Evolutionary conservation across 2,113 vertebrate genomes (phyloP), one percentile per base, ranked within the genome.

Genomic region (Crotalus viridis): DNA sequence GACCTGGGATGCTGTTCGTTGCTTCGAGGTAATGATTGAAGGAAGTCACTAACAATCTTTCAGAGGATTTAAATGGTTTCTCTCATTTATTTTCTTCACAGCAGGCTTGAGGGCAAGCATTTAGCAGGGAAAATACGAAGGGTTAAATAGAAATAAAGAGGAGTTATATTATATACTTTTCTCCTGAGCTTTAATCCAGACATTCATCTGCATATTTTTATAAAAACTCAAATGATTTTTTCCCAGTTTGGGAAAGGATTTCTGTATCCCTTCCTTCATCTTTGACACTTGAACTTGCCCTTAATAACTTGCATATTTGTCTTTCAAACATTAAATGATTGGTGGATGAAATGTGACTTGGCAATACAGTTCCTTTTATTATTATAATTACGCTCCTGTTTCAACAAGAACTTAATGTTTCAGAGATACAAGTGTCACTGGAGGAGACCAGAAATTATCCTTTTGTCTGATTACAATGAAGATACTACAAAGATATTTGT

Each of bases 241-340:
- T 33, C 15, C 69, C 96, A 96, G 97, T 93, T 95, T 93, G 93
- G 94, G 90, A 64, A 95, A 90, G 6, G 94, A 90, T 93, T 97
- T 95, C 96, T 96, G 89, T 96, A 95, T 94, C 92, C 92, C 92
- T 95, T 96, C 93, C 95, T 97, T 97, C 96, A 97, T 97, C 94
- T 92, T 93, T 96, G 97, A 97, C 92, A 96, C 94, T 95, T 97
- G 95, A 97, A 91, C 96, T 90, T 91, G 95, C 91, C 94, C 96
- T 95, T 98, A 97, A 96, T 97, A 96, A 94, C 92, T 96, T 95
- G 97, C 97, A 96, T 97, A 96, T 97, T 97, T 97, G 95, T 87
- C 95, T 97, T 93, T 96, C 95, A 93, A 93, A 51, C 95, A 93
- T 96, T 97, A 97, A 89, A 92, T 95, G 94, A 96, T 93, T 94